Base-by-base conservation (phyloP, 1,140 invertebrate species). In the Leptonema lineaticorne region DNA sequence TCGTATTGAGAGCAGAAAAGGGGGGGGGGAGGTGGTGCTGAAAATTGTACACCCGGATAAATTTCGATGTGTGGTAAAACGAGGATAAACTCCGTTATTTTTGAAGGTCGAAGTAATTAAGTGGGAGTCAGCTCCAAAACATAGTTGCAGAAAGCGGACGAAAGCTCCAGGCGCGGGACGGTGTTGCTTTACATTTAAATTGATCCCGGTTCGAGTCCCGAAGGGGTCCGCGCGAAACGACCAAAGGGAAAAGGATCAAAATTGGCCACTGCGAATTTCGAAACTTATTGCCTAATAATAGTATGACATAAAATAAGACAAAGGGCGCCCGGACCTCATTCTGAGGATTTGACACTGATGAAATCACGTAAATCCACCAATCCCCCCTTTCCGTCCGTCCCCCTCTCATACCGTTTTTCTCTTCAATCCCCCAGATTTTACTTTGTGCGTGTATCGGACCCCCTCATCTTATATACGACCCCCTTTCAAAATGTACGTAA, bases 181-280 rank as follows among this genome's bases (percentile, higher is more conserved):
- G 26, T 60, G 45, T 69, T 53, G 53, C 67, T 69, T 69, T 69
- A 69, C 59, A 69, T 69, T 63, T 69, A 63, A 69, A 69, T 69
- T 63, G 67, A 69, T 69, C 59, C 60, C 41, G 46, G 67, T 64
- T 63, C 67, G 62, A 57, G 24, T 63, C 67, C 67, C 60, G 22
- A 27, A 2, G 67, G 67, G 45, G 16, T 20, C 57, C 7, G 22
- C 18, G 56, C 50, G 67, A 53, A 67, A 67, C 53, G 58, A 53
- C 67, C 58, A 63, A 68, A 68, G 59, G 58, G 67, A 68, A 66
- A 68, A 68, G 67, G 67, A 59, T 60, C 57, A 60, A 59, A 68
- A 68, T 60, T 62, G 58, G 57, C 56, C 56, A 45, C 57, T 46
- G 56, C 65, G 37, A 67, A 41, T 67, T 67, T 67, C 37, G 30